Conservation (phyloP, 2,797 vertebrate genomes). For the Lutjanus argentimaculatus region DNA sequence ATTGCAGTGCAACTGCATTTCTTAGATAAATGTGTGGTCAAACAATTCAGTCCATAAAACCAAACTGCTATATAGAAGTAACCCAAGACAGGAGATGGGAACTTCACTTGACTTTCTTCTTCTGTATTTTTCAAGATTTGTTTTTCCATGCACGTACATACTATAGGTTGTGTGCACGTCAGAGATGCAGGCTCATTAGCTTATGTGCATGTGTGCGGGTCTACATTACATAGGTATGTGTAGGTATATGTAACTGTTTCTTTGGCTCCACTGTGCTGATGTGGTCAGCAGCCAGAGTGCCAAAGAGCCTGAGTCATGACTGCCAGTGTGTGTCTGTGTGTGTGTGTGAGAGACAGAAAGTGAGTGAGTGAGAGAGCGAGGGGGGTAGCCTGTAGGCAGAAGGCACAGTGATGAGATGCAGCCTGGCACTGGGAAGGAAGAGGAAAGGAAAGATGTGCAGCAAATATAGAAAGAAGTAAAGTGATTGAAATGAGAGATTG, state of each 20-base stretch:
- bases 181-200: not conserved
- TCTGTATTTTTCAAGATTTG: not conserved
- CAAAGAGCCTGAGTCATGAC: slow-evolving; percentile 46
- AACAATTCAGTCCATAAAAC: too few relatives aligned
- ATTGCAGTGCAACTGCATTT: too few relatives aligned
- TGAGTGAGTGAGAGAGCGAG: slow-evolving; percentile 14
- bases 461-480: not conserved
- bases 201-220: not conserved
- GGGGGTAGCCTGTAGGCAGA: slow-evolving; percentile 26
- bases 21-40: too few relatives aligned
- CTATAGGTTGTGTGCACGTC: not conserved
- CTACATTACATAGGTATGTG: not conserved
- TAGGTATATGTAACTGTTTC: not conserved
- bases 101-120: too few relatives aligned
- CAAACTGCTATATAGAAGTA: too few relatives aligned
- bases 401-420: slow-evolving; percentile 39
- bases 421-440: slow-evolving; percentile 10
- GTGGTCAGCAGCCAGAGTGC: not conserved
- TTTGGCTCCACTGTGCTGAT: slow-evolving; percentile 10
- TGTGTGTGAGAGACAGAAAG: slow-evolving; percentile 15
- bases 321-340: not conserved
- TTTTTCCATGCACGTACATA: not conserved
- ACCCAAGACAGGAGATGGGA: too few relatives aligned
- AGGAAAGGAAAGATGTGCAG: not conserved
- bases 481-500: not conserved